A percentile compares a stretch with the other conserved stretches of the same genome.
phyloP scores from a whole-genome alignment of 2,797 vertebrate genomes.

The Sus cebifrons region DNA sequence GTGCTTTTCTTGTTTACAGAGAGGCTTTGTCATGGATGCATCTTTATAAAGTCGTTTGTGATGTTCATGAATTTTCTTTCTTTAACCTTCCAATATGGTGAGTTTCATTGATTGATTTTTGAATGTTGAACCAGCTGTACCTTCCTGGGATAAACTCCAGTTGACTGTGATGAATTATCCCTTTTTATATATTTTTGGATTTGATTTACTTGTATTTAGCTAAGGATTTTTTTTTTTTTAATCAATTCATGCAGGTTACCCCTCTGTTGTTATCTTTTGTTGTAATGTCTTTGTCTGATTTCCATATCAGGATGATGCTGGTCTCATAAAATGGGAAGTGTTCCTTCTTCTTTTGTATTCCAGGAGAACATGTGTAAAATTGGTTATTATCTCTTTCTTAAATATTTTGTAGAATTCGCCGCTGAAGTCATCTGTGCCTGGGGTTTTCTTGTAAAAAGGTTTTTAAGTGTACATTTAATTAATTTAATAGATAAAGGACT shows the following conservation, averaged over 20 bases:
- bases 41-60: neutral
- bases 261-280: neutral
- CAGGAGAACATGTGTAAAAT: neutral
- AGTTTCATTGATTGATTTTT: neutral
- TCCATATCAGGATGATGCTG: neutral
- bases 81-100: neutral
- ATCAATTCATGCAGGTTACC: neutral
- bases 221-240: neutral
- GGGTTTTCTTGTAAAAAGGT: neutral
- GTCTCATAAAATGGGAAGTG: neutral
- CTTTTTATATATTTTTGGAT: neutral
- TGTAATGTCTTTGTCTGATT: neutral
- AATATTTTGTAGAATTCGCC: conserved; percentile 4
- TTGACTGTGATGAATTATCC: neutral
- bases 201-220: neutral
- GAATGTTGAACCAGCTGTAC: conserved; percentile 4
- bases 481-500: neutral
- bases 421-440: neutral
- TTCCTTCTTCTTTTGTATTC: neutral
- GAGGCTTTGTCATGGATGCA: neutral
- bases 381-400: conserved; percentile 1
- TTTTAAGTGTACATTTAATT: conserved; percentile 32
- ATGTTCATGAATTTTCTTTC: neutral
- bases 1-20: neutral
- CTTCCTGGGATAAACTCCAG: neutral